Evolutionary conservation across 2,797 vertebrate genomes (phyloP).

Genomic region (Poeciliopsis turneri): DNA sequence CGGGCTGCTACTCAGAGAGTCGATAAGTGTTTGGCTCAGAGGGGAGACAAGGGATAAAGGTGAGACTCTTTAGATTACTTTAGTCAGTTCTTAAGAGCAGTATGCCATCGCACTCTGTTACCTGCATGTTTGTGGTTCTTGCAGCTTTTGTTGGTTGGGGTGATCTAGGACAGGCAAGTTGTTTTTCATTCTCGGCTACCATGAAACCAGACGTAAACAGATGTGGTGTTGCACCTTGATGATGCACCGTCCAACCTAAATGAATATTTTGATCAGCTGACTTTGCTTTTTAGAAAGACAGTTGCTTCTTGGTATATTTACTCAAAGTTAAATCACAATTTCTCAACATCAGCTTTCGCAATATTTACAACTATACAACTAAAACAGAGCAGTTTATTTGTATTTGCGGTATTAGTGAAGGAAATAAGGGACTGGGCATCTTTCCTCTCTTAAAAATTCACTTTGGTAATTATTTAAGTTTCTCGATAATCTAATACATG

Average conservation of each 20-base stretch:
- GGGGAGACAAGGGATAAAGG: conserved; percentile 50
- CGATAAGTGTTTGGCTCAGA: conserved; percentile 72
- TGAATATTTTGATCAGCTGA: background rate
- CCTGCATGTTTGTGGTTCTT: conserved; percentile 6
- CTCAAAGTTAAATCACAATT: background rate
- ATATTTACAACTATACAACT: background rate
- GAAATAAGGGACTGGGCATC: background rate
- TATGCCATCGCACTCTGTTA: conserved; percentile 26
- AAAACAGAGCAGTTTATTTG: background rate
- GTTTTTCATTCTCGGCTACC: conserved; percentile 4
- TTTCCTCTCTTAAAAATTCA: background rate
- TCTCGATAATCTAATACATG: background rate
- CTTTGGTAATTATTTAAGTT: background rate
- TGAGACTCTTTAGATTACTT: conserved; percentile 49
- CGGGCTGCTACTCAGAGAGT: conserved; percentile 75
- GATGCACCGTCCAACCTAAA: background rate
- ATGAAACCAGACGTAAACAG: conserved; percentile 13
- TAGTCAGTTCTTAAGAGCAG: conserved; percentile 34
- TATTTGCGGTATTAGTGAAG: background rate
- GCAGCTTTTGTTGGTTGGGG: conserved; percentile 8
- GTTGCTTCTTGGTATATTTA: background rate
- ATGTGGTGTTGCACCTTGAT: conserved; percentile 3
- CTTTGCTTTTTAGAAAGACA: background rate
- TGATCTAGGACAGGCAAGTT: conserved; percentile 17
- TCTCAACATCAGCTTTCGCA: background rate